phyloP scores from a whole-genome alignment of 2,888 invertebrate genomes.

The Latheticus oryzae region DNA sequence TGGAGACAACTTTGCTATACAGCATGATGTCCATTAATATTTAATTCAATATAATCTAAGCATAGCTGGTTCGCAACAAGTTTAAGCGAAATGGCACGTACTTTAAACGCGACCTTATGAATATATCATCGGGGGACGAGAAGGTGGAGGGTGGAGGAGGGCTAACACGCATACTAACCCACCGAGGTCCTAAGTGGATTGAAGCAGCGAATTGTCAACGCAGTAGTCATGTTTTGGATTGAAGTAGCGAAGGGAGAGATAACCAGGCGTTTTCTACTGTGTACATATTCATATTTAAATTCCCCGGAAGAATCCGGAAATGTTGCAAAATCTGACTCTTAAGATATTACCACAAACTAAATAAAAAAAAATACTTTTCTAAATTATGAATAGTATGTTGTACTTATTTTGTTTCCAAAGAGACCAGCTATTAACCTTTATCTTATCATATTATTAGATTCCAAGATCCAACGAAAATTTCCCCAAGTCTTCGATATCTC shows the following conservation, averaged over 20 bases:
- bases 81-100: conserved; percentile 34
- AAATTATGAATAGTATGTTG: too few species aligned
- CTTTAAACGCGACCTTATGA: conserved; percentile 38
- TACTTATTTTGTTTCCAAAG: too few species aligned
- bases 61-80: conserved; percentile 27
- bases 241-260: too few species aligned
- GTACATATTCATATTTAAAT: background rate
- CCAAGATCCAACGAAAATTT: too few species aligned
- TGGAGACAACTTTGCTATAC: conserved; percentile 2
- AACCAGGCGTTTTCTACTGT: background rate
- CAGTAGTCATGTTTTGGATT: conserved; percentile 4
- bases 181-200: conserved; percentile 21
- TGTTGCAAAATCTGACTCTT: too few species aligned
- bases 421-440: too few species aligned
- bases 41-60: conserved; percentile 30
- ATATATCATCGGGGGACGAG: conserved; percentile 29
- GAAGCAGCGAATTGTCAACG: conserved; percentile 18
- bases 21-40: conserved; percentile 24
- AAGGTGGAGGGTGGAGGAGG: too few species aligned
- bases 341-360: too few species aligned
- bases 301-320: too few species aligned
- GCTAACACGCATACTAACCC: conserved; percentile 3
- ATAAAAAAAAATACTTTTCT: too few species aligned
- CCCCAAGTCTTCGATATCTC: too few species aligned
- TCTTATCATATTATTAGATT: too few species aligned